Percentiles rank a stretch among this genome's conserved stretches.
Evolutionary conservation across 2,797 vertebrate species (phyloP).

Genomic region (Lagocephalus sceleratus): DNA sequence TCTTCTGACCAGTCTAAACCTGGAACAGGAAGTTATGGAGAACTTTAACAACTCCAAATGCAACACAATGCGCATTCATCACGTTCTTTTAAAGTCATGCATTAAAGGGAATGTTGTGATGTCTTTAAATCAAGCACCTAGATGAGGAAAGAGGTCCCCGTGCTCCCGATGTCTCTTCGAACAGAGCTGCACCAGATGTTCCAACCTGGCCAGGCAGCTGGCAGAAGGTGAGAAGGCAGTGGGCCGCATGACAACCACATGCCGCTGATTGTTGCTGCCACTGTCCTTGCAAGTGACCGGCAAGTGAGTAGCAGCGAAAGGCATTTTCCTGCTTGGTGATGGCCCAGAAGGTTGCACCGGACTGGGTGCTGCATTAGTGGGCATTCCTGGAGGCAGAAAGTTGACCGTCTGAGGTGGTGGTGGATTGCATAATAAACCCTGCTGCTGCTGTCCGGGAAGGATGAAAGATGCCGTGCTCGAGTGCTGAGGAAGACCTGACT

Average conservation of each 20-base stretch:
- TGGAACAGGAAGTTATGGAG: slow-evolving; percentile 53
- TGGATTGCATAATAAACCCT: slow-evolving; percentile 95
- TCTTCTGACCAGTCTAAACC: slow-evolving; percentile 99
- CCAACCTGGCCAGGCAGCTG: slow-evolving; percentile 89
- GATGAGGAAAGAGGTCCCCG: slow-evolving; percentile 92
- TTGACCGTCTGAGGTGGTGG: slow-evolving; percentile 91
- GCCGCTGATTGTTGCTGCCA: slow-evolving; percentile 71
- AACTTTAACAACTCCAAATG: slow-evolving; percentile 7
- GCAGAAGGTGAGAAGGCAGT: slow-evolving; percentile 86
- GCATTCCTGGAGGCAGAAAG: slow-evolving; percentile 88
- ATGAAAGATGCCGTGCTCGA: slow-evolving; percentile 74
- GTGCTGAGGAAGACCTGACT: slow-evolving; percentile 76
- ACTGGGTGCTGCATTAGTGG: slow-evolving; percentile 80
- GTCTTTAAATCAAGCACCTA: slow-evolving; percentile 79
- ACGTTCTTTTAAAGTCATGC: not conserved
- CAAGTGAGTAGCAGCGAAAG: slow-evolving; percentile 68
- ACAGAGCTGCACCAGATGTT: slow-evolving; percentile 96
- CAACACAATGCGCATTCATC: not conserved
- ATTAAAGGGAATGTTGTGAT: slow-evolving; percentile 1
- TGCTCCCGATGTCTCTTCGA: slow-evolving; percentile 87
- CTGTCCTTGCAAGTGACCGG: slow-evolving; percentile 74
- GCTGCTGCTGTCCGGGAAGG: slow-evolving; percentile 80
- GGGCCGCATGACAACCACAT: slow-evolving; percentile 89
- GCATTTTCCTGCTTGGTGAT: slow-evolving; percentile 84
- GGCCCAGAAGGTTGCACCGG: slow-evolving; percentile 84